These are phyloP conservation scores for Archivesica marissinica DNA, from an alignment of 1,140 invertebrate species.

Conservation along the genomic window DNA sequence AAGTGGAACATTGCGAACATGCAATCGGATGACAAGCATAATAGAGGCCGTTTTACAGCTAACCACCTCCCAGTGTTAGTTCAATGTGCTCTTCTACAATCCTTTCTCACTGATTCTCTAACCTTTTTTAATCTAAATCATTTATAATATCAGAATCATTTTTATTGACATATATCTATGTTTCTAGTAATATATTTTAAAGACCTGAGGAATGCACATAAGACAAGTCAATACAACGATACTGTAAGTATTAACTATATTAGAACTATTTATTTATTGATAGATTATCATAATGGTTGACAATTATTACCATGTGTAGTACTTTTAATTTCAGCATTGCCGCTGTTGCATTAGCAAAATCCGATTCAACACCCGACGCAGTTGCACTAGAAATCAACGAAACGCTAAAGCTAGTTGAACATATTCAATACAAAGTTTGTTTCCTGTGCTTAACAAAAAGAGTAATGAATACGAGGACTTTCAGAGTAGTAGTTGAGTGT, in stretches of 20 bases:
- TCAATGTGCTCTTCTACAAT: not conserved
- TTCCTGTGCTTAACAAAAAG: constrained; percentile 9
- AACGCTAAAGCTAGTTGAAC: not conserved
- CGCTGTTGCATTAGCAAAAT: not conserved
- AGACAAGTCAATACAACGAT: not conserved
- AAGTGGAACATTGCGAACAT: not conserved
- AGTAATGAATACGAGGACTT: not conserved
- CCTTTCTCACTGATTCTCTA: not conserved
- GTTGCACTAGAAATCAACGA: not conserved
- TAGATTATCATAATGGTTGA: not conserved
- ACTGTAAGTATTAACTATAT: not conserved
- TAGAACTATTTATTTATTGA: not conserved
- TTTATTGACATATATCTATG: not conserved
- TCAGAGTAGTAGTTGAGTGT: constrained; percentile 44
- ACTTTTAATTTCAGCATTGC: not conserved
- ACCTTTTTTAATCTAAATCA: not conserved
- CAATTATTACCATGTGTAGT: not conserved
- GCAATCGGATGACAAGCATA: not conserved
- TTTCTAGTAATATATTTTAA: not conserved
- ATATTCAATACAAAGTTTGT: not conserved
- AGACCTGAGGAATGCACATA: not conserved
- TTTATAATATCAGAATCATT: not conserved
- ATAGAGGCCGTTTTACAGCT: not conserved
- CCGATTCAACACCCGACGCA: not conserved
- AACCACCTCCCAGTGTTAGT: constrained; percentile 7